Evolutionary conservation across 30 jellyfish, hydroid and myxozoan species (phyloP).

Genomic region (Pelagia noctiluca): DNA sequence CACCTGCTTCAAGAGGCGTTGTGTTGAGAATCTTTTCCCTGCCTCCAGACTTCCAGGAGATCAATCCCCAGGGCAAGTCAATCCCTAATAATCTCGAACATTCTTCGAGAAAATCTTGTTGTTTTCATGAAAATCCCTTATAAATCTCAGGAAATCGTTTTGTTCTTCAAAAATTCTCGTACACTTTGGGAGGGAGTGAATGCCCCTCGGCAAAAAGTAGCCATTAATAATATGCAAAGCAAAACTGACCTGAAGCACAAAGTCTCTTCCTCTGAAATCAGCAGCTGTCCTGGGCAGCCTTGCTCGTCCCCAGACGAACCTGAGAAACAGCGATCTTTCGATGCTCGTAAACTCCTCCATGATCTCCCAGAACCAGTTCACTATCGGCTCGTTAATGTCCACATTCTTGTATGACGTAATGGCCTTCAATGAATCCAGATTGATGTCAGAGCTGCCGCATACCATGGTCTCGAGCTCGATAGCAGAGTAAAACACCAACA

Average conservation of each 20-base stretch:
- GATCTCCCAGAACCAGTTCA: slow-evolving; percentile 92
- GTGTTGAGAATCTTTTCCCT: no score
- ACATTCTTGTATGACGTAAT: slow-evolving; percentile 81
- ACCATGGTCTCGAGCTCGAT: slow-evolving; percentile 85
- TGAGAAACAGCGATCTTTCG: slow-evolving; percentile 87
- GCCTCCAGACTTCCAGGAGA: no score
- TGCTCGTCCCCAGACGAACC: slow-evolving; percentile 98
- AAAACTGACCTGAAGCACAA: slow-evolving; percentile 84
- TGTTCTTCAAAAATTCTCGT: no score
- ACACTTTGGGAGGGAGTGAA: no score
- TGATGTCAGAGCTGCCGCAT: slow-evolving; percentile 92
- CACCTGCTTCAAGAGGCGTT: no score
- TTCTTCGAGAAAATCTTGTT: no score
- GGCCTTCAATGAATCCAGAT: slow-evolving; percentile 77
- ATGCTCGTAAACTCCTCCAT: slow-evolving; percentile 80
- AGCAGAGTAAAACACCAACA: slow-evolving; percentile 72
- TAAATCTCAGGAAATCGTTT: no score
- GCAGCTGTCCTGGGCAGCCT: slow-evolving; percentile 93
- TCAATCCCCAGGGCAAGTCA: no score
- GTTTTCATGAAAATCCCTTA: no score
- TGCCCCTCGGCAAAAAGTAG: no score
- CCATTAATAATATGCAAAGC: background rate
- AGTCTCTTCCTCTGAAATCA: slow-evolving; percentile 91
- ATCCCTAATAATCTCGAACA: no score
- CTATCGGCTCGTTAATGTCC: slow-evolving; percentile 76